Evolutionary conservation across 2,797 vertebrate species (phyloP).

Genomic region (Falco cherrug): DNA sequence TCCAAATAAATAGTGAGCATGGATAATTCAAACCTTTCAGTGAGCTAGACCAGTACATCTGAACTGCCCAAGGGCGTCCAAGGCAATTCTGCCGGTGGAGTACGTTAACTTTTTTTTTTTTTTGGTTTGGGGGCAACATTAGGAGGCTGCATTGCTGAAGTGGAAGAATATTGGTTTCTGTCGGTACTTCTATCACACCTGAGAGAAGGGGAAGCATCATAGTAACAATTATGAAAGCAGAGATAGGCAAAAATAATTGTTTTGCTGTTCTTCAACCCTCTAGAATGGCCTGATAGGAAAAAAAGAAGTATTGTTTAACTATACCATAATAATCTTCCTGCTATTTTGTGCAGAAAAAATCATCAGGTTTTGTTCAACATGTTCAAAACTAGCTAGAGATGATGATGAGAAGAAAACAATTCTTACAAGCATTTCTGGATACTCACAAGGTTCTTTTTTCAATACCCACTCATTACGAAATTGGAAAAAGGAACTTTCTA

Average conservation of each 20-base stretch:
- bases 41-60: neutral
- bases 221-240: neutral
- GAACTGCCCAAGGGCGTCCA: neutral
- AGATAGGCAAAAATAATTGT: neutral
- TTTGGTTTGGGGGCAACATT: neutral
- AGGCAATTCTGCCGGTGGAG: neutral
- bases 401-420: neutral
- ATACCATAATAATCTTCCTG: neutral
- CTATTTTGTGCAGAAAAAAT: neutral
- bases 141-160: neutral
- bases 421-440: neutral
- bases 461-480: neutral
- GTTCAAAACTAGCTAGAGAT: neutral
- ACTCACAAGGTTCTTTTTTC: neutral
- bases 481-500: neutral
- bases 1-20: neutral
- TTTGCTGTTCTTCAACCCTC: neutral
- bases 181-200: neutral
- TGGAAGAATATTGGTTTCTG: neutral
- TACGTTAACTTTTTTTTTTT: fast-evolving
- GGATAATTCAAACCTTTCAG: neutral
- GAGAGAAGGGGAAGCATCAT: neutral
- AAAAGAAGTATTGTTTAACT: neutral
- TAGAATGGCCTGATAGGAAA: neutral
- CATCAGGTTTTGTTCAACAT: neutral